Conservation (phyloP, 2,113 vertebrate species). For the Vicugna pacos region DNA sequence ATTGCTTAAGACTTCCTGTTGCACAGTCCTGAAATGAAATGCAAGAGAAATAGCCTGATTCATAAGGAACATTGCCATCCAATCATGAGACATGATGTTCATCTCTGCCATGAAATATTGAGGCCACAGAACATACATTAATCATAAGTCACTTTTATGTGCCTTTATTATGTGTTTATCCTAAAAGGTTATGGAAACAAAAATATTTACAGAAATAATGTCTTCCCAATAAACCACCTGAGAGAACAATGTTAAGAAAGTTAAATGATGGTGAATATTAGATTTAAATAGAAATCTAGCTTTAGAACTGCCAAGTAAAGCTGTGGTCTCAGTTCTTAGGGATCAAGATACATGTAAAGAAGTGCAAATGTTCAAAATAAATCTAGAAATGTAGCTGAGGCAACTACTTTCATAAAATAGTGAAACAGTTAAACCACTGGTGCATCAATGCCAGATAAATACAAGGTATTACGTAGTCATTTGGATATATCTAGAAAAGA, state of each 20-base stretch:
- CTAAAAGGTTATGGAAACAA: slow-evolving; percentile 72
- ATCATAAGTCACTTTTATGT: slow-evolving; percentile 57
- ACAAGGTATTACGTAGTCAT: slow-evolving; percentile 56
- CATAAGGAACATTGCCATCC: not conserved
- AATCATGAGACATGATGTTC: slow-evolving; percentile 25
- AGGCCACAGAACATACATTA: slow-evolving; percentile 58
- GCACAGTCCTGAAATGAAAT: slow-evolving; percentile 35
- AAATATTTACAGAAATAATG: slow-evolving; percentile 71
- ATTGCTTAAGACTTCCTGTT: slow-evolving; percentile 5
- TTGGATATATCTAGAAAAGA: slow-evolving; percentile 64
- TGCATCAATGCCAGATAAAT: slow-evolving; percentile 65
- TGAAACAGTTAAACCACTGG: slow-evolving; percentile 58
- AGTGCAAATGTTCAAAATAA: slow-evolving; percentile 59
- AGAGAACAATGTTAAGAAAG: slow-evolving; percentile 64
- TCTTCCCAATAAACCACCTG: slow-evolving; percentile 60
- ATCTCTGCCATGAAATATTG: slow-evolving; percentile 49
- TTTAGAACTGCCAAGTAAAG: slow-evolving; percentile 4
- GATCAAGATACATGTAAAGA: slow-evolving; percentile 62
- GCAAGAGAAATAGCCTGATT: slow-evolving; percentile 18
- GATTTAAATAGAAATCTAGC: not conserved
- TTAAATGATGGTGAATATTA: slow-evolving; percentile 59
- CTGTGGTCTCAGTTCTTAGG: not conserved
- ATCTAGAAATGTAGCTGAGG: slow-evolving; percentile 62
- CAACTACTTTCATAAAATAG: slow-evolving; percentile 69
- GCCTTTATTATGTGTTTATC: slow-evolving; percentile 61